Base-by-base conservation (phyloP, 30 jellyfish, hydroid and myxozoan species). In the Phacellophora camtschatica region DNA sequence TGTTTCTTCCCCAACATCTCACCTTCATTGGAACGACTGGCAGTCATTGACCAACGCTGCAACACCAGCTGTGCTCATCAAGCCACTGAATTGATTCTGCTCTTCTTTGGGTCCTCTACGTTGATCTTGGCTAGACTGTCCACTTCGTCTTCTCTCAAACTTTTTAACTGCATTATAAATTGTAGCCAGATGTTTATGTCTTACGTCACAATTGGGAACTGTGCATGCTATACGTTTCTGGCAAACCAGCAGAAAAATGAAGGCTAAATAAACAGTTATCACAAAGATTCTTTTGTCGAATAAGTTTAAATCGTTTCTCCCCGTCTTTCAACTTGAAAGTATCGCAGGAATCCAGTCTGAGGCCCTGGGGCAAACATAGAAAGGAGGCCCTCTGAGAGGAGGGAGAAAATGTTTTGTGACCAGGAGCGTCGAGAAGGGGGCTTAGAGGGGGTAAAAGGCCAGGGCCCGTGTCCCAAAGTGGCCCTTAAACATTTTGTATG, bases 171-270 rank as follows among this genome's bases (percentile, higher is more conserved):
- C 63, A 11, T 57, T 31, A 33, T 75, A 78, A 39, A 75, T 39
- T 57, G 45, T 5, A 31, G 65, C 68, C 37, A 75, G 51, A 42
- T 75, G 88, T 53, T 75, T 75, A 20, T 66, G 65, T 34, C 29
- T 58, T 3, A 75, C 55, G 68, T 36, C 45, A 32, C 88, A 75
- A 34, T 35, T 35, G 43, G 42, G 66, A 58, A 75, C 45, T 15
- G 78, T 75, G 36, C 88, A 75, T 42, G 59, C 80, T 39, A 54
- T 75, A 25, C 64, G 59, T 37, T 49, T 56, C 78, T 55, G 55
- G 39, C 88, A 75, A n/a, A 15, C 88, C 88, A 20, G 78, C 88
- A 16, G 78, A 34, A 75, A 71, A 59, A 28, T 59, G 88, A 30
- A 59, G 50, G 37, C 71, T 42, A 5, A 69, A 55, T 11, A 75